Base-by-base conservation (phyloP, 2,797 vertebrate genomes). In the Nyctibius grandis region DNA sequence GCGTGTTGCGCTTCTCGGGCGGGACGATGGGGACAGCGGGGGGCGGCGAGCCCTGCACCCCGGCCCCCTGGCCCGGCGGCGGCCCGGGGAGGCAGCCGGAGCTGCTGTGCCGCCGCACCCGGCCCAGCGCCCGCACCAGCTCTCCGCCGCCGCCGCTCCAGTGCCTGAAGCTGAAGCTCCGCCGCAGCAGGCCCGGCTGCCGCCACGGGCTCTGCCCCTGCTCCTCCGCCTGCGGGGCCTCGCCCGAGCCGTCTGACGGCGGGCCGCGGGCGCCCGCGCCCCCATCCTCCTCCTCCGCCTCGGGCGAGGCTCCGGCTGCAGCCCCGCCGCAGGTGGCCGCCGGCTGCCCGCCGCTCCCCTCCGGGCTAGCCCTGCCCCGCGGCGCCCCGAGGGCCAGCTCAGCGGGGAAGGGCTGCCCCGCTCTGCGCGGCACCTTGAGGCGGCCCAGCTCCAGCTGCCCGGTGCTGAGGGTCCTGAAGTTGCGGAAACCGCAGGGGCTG, bases 81-180 rank as follows among this genome's bases (percentile, higher is more conserved):
- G 95, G 91, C 5, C 84, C 45, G 38, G 95, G 70, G 12, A 98
- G 96, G 95, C 98, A 98, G 34, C 98, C 98, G 0, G 99, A 99
- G 97, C 99, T 99, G 97, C 98, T 98, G 97, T 98, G 98, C 70
- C 98, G 98, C 91, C 98, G 97, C 93, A 98, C 98, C 70, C 98
- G 98, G 73, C 98, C 97, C 17, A 98, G 97, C 4, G 97, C 98
- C 29, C 97, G 96, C 82, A 98, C 92, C 69, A 97, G 84, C 91
- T 99, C 99, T 5, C 97, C 95, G n/a, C 25, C 48, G 6, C 98
- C 98, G 15, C 98, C 98, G 3, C 96, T 98, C 98, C 98, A 98
- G 95, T 99, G 98, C 18, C 99, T 97, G 97, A 99, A 99, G 94
- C 99, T 99, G 97, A 99, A 98, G 98, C 99, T 99, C 40, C 99